Base-by-base conservation (phyloP, 2,113 vertebrate genomes). In the Ceuthmochares aereus region DNA sequence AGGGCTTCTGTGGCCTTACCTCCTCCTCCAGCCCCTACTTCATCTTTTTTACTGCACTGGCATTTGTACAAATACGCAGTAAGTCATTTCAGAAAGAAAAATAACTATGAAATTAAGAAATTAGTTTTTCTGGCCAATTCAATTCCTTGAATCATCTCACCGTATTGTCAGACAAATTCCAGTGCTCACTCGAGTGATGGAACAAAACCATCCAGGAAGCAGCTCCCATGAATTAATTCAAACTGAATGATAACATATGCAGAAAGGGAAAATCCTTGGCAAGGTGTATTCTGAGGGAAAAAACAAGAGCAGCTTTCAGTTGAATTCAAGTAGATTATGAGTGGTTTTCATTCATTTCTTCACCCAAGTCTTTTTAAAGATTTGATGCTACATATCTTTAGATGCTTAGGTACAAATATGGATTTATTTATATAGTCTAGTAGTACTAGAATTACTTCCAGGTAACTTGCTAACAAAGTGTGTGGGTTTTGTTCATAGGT, bases 151-250 rank as follows among this genome's bases (percentile, higher is more conserved):
- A 69, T 95, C 81, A 58, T 81, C 51, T 93, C 81, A 78, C 64
- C 8, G 7, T 81, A 66, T 70, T 91, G 51, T 87, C 29, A 91
- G 60, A 64, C 29, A 78, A 91, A 82, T 75, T 85, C 60, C 88
- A 90, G 70, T 67, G 32, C 66, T 91, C 88, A 59, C 63, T 95
- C 58, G 88, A 86, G 49, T 37, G 75, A 69, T 62, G 55, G 72
- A 90, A 84, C 23, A 77, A 92, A 92, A 93, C 25, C n/a, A 69
- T 58, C 12, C 80, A 94, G 93, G 76, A 90, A 95, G 25, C 55
- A 36, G 40, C 36, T 94, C 68, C 25, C 45, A 74, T 59, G 80
- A 69, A 90, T 90, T 75, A 85, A 88, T 80, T 86, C 72, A 69
- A 93, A 85, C 18, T 72, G 66, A 79, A 52, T 37, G 43, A 47